Evolutionary conservation across 2,888 invertebrate genomes (phyloP).

Genomic region (Ormyrus pomaceus): DNA sequence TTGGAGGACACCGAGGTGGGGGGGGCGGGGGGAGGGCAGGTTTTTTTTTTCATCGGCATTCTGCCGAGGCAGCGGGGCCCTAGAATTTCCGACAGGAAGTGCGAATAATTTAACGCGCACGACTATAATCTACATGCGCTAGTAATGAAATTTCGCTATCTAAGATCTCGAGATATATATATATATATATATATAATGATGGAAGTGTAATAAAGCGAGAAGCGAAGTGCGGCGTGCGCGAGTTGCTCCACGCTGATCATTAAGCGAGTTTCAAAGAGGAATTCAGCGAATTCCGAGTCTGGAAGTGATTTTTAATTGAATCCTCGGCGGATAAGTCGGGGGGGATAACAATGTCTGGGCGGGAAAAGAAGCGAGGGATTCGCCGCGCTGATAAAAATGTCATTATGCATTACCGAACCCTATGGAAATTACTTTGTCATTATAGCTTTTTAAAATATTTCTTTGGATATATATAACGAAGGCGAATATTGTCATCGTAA

Average conservation of each 20-base stretch:
- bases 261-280: not conserved
- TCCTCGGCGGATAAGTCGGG: no score
- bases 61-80: constrained; percentile 23
- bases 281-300: no score
- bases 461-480: no score
- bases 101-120: constrained; percentile 54
- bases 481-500: no score
- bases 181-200: constrained; percentile 39
- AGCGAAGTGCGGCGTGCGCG: not conserved
- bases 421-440: no score
- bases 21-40: not conserved
- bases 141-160: constrained; percentile 53
- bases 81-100: constrained; percentile 54
- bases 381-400: no score
- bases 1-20: constrained; percentile 20
- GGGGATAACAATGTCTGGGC: no score
- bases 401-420: no score
- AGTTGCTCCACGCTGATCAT: not conserved
- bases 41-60: constrained; percentile 38
- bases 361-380: no score
- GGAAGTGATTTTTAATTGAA: no score
- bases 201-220: constrained; percentile 50
- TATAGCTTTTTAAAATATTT: no score
- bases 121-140: constrained; percentile 50
- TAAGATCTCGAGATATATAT: constrained; percentile 14